Evolutionary conservation across 2,113 vertebrate species (phyloP).

Genomic region (Sakesphorus luctuosus): DNA sequence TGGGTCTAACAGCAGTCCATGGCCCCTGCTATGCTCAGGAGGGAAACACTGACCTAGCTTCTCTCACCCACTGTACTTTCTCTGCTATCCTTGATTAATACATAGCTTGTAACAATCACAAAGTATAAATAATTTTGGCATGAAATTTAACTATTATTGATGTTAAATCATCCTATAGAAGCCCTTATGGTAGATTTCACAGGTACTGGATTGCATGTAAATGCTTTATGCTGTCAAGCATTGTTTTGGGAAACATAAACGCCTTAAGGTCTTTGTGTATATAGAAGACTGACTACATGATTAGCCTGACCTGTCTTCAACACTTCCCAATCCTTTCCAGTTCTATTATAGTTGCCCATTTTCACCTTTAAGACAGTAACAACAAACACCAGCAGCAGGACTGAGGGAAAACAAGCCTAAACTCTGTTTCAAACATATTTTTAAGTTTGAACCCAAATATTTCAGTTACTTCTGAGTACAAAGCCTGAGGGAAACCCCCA

Average conservation of each 20-base stretch:
- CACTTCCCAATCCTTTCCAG: neutral
- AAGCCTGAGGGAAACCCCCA: neutral
- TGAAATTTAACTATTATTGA: constrained; percentile 34
- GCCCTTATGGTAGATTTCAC: constrained; percentile 35
- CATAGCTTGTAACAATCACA: neutral
- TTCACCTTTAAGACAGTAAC: neutral
- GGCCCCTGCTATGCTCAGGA: neutral
- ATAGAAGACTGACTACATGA: neutral
- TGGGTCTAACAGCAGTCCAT: neutral
- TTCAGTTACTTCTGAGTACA: neutral
- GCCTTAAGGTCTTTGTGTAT: neutral
- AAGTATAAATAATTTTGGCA: constrained; percentile 28
- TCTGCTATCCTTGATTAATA: neutral
- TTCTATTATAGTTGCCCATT: neutral
- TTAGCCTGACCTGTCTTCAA: constrained; percentile 6
- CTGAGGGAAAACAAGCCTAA: neutral
- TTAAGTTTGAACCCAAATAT: neutral
- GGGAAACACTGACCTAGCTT: neutral
- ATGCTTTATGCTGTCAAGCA: constrained; percentile 13
- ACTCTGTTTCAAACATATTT: neutral
- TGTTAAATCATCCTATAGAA: constrained; percentile 17
- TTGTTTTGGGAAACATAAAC: constrained; percentile 52
- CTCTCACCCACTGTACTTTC: neutral
- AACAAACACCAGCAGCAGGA: neutral
- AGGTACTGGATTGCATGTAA: constrained; percentile 2